Percentiles rank a stretch among this genome's conserved stretches.
Evolutionary conservation across 2,113 vertebrate genomes (phyloP).

Genomic region (Herpailurus yagouaroundi): DNA sequence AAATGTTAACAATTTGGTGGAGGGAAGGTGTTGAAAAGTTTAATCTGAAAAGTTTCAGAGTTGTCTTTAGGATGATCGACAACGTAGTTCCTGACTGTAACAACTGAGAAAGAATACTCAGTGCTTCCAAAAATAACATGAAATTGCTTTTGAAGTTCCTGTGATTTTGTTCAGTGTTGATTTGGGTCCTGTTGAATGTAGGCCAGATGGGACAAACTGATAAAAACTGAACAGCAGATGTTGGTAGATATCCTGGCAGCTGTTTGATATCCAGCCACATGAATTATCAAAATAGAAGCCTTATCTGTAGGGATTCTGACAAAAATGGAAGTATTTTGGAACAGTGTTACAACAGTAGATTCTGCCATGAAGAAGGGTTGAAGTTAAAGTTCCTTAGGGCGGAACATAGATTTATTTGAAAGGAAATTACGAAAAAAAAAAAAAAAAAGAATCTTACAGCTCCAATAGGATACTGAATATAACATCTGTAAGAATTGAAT

Average conservation of each 20-base stretch:
- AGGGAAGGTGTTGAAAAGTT: neutral
- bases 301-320: conserved; percentile 63
- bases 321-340: conserved; percentile 63
- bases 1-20: conserved; percentile 32
- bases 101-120: conserved; percentile 19
- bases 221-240: conserved; percentile 71
- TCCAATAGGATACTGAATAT: neutral
- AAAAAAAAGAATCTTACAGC: neutral
- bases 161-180: conserved; percentile 61
- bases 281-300: conserved; percentile 74
- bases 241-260: conserved; percentile 66
- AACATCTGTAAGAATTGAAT: neutral
- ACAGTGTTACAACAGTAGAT: neutral
- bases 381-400: conserved; percentile 37
- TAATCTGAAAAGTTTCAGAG: conserved; percentile 39
- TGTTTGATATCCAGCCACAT: conserved; percentile 73
- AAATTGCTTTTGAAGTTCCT: conserved; percentile 68
- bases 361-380: conserved; percentile 18
- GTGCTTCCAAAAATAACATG: conserved; percentile 54
- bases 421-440: neutral
- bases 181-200: conserved; percentile 67
- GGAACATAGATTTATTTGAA: conserved; percentile 37
- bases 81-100: neutral
- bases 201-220: conserved; percentile 72
- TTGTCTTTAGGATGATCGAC: neutral